Percentiles rank a stretch among this genome's conserved stretches.
Conservation (phyloP, 1,140 invertebrate species). For the Cyclina sinensis region DNA sequence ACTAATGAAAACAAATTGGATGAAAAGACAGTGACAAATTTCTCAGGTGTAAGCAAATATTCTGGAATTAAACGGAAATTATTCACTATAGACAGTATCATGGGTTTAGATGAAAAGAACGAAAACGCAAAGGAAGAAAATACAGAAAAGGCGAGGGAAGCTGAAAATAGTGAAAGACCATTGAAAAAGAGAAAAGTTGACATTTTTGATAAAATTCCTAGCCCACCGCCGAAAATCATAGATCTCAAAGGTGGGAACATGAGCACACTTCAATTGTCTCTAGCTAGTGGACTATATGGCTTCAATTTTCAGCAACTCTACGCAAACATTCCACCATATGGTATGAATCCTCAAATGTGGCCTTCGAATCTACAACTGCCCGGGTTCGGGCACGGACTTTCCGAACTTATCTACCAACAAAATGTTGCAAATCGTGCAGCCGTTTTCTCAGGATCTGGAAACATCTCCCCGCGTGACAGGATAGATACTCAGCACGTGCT, state of each 20-base stretch:
- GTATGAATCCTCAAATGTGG: slow-evolving; percentile 60
- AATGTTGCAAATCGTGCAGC: not conserved
- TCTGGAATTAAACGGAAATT: slow-evolving; percentile 66
- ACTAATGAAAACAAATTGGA: not conserved
- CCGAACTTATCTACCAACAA: slow-evolving; percentile 24
- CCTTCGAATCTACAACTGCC: slow-evolving; percentile 33
- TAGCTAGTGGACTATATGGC: slow-evolving; percentile 73
- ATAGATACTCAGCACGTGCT: not conserved
- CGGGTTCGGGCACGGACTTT: not conserved
- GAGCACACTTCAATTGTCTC: slow-evolving; percentile 70
- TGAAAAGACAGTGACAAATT: not conserved
- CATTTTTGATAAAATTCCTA: slow-evolving; percentile 85
- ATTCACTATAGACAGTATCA: slow-evolving; percentile 84
- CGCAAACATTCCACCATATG: slow-evolving; percentile 38
- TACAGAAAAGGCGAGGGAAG: not conserved
- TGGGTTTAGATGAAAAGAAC: slow-evolving; percentile 68
- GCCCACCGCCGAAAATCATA: slow-evolving; percentile 84
- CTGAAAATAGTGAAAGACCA: not conserved
- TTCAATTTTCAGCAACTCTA: slow-evolving; percentile 49
- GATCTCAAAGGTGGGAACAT: slow-evolving; percentile 77
- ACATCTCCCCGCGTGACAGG: slow-evolving; percentile 30
- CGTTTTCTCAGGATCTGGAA: not conserved
- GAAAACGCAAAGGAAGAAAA: not conserved
- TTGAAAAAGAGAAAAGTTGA: slow-evolving; percentile 75
- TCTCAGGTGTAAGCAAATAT: not conserved